These are phyloP conservation scores for Pelochelys cantorii DNA, from an alignment of 2,797 vertebrate genomes.

Conservation along the genomic window DNA sequence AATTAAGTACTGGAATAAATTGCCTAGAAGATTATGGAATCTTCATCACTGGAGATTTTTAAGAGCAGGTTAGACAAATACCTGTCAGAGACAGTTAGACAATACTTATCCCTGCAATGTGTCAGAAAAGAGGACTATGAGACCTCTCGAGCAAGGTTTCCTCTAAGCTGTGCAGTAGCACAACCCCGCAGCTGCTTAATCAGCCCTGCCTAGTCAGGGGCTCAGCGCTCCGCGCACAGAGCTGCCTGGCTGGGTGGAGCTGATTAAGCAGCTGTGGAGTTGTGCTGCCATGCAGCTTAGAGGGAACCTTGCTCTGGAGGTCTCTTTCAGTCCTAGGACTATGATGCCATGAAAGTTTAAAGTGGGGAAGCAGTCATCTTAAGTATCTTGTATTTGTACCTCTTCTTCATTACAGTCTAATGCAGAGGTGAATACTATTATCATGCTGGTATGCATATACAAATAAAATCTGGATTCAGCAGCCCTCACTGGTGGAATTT, in stretches of 20 bases:
- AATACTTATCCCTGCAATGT: not conserved
- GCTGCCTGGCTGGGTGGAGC: no score
- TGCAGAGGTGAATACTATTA: not conserved
- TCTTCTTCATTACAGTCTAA: not conserved
- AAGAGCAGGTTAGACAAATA: not conserved
- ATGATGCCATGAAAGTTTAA: not conserved
- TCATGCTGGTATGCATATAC: not conserved
- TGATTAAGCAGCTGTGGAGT: no score
- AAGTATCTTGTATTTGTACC: not conserved
- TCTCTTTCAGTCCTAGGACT: not conserved
- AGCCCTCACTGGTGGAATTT: not conserved
- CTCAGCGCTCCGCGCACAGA: no score
- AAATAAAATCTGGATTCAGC: not conserved
- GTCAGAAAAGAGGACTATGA: not conserved
- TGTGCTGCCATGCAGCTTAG: no score
- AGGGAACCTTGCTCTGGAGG: no score
- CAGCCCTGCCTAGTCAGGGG: no score
- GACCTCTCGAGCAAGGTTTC: no score
- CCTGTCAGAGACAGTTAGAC: not conserved
- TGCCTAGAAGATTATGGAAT: not conserved
- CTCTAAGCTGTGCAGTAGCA: no score
- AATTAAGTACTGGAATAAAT: no score
- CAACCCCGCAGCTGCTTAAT: no score
- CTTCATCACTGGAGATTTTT: not conserved
- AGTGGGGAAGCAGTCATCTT: not conserved